Conservation (phyloP, 2,797 vertebrate species). For the Arremon aurantiirostris region DNA sequence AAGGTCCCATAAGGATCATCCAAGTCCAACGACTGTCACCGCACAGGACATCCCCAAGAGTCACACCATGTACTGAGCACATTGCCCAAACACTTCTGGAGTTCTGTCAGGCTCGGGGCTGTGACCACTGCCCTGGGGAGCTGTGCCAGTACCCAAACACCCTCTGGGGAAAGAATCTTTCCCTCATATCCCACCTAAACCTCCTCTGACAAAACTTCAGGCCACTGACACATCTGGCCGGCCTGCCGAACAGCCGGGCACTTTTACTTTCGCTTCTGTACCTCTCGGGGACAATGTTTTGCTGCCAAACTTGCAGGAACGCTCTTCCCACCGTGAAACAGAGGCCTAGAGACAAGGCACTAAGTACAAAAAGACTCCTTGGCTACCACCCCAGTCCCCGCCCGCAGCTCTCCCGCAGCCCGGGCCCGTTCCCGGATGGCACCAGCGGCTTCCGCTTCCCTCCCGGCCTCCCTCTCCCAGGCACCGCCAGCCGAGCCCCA, state of each 20-base stretch:
- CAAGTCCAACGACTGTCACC: background rate
- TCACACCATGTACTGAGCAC: background rate
- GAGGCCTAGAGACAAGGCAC: background rate
- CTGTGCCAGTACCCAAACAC: background rate
- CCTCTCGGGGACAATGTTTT: background rate
- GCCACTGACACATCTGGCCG: background rate
- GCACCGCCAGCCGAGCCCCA: background rate
- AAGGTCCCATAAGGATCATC: background rate
- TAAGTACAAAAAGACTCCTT: background rate
- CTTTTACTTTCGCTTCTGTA: slow-evolving; percentile 34
- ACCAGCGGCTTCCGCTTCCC: background rate
- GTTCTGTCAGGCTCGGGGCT: background rate
- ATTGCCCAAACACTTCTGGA: background rate
- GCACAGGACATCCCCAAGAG: background rate
- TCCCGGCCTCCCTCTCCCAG: background rate
- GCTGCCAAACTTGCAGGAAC: background rate
- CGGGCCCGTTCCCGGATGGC: background rate
- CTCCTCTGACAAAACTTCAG: background rate
- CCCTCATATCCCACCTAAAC: background rate
- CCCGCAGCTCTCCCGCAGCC: background rate
- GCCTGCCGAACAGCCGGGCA: background rate
- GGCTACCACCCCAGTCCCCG: background rate
- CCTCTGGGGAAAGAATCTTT: too few relatives aligned
- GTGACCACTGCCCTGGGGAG: rapidly evolving
- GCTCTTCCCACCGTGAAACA: background rate